Evolutionary conservation across 2,797 vertebrate species (phyloP), one percentile per base, ranked within the genome.

Genomic region (Holocentrus rufus): DNA sequence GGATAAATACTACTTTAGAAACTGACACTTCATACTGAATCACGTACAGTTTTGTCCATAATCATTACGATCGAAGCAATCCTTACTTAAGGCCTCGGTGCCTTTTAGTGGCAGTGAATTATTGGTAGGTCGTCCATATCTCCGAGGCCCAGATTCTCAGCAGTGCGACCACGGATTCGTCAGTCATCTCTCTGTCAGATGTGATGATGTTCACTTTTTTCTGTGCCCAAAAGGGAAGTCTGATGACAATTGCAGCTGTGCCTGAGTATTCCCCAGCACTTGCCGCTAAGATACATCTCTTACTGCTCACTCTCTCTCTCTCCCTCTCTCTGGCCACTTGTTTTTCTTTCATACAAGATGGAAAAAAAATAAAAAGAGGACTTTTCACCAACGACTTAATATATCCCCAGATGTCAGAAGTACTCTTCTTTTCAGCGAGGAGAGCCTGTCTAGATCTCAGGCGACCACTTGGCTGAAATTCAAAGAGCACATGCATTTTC

Each of bases 131-230:
- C 76, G 82, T 75, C 23, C 42, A 25, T 46, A 61, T 77, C 71
- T 79, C 20, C 8, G 18, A 72, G 64, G 71, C 69, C 27, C 20
- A 25, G 44, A 69, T 72, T 77, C 77, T 81, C 53, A 67, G 55
- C 53, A 77, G 49, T 64, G 15, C 0, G 3, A 27, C 49, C 67
- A 62, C 23, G 11, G n/a, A 72, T 70, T 73, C 69, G 65, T 82
- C 86, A 83, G 74, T 82, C 71, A 72, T 80, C 65, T 73, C 55
- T 81, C 77, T 86, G 86, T 89, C 84, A 89, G 77, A 81, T 68
- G 61, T 67, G 50, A 84, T 85, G 11, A 87, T 84, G 63, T 83
- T 56, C 52, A 67, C 49, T 79, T 76, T 76, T 67, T 78, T 77
- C 57, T 63, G 76, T 17, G 47, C 60, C 67, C 44, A 64, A 82